These are phyloP conservation scores for Sebastes baramenuke DNA, from an alignment of 2,797 vertebrate genomes.

Conservation along the genomic window DNA sequence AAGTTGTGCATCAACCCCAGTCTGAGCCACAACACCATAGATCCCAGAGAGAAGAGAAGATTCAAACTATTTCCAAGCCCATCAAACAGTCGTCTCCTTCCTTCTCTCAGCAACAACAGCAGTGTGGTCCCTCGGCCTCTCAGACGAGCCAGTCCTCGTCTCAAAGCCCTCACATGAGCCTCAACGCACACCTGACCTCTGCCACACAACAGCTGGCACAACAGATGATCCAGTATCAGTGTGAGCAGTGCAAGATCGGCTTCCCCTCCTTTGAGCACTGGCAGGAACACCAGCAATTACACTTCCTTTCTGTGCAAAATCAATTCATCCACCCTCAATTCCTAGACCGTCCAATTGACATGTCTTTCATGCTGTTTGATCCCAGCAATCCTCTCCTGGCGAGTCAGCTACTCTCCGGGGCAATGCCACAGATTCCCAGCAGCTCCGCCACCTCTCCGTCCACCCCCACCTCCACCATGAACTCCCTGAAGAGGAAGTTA, in stretches of 20 bases:
- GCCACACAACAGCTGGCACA: slow-evolving; percentile 93
- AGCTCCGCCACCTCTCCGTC: slow-evolving; percentile 97
- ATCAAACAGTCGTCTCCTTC: slow-evolving; percentile 88
- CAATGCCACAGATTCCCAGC: slow-evolving; percentile 94
- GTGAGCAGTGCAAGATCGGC: slow-evolving; percentile 97
- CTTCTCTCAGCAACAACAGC: slow-evolving; percentile 86
- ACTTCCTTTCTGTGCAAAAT: slow-evolving; percentile 97
- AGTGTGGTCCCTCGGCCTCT: slow-evolving; percentile 87
- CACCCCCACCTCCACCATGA: slow-evolving; percentile 96
- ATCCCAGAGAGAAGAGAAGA: slow-evolving; percentile 89
- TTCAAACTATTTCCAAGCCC: slow-evolving; percentile 85
- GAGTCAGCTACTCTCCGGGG: slow-evolving; percentile 94
- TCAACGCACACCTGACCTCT: slow-evolving; percentile 91
- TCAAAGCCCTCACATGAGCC: slow-evolving; percentile 91
- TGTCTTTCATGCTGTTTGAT: slow-evolving; percentile 99
- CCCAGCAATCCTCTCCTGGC: slow-evolving; percentile 96
- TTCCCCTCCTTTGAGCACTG: slow-evolving; percentile 99
- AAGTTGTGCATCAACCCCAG: slow-evolving; percentile 82
- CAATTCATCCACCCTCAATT: slow-evolving; percentile 99
- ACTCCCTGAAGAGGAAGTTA: slow-evolving; percentile 96
- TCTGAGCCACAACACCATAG: slow-evolving; percentile 86
- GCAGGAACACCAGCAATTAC: slow-evolving; percentile 99
- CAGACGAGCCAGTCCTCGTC: slow-evolving; percentile 91
- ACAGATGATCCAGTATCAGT: slow-evolving; percentile 97
- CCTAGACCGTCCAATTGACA: slow-evolving; percentile 94